Evolutionary conservation across 2,888 invertebrate species (phyloP).

Genomic region (Crepidodera aurea): DNA sequence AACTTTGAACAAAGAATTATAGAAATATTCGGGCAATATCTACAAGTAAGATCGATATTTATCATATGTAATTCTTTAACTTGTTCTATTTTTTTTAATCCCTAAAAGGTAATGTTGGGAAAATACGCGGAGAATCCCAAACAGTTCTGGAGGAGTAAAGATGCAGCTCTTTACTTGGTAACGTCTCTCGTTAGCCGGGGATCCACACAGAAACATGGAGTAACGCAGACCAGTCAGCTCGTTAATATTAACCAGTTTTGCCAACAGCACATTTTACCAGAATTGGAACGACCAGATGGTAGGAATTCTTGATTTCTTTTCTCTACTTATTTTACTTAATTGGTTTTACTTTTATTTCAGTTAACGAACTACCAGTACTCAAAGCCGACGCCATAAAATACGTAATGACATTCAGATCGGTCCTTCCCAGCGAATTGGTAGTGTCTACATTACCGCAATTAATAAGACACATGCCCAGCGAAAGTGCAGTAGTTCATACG

Average conservation of each 20-base stretch:
- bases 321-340: too few relatives aligned
- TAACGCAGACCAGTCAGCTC: conserved; percentile 88
- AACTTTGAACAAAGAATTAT: conserved; percentile 90
- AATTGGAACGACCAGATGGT: conserved; percentile 80
- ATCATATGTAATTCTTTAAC: too few relatives aligned
- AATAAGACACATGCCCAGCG: conserved; percentile 77
- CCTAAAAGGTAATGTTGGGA: conserved; percentile 76
- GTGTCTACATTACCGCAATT: conserved; percentile 79
- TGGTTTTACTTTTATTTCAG: conserved; percentile 66
- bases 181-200: conserved; percentile 93
- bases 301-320: conserved; percentile 41
- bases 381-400: conserved; percentile 98
- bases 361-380: conserved; percentile 86
- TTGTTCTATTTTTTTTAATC: not conserved
- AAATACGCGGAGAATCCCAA: conserved; percentile 80
- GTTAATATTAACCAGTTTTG: conserved; percentile 92
- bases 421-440: conserved; percentile 83
- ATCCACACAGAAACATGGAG: conserved; percentile 87
- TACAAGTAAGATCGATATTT: conserved; percentile 76
- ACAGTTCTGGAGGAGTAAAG: conserved; percentile 91
- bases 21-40: conserved; percentile 86
- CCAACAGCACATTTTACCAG: conserved; percentile 84
- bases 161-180: conserved; percentile 95
- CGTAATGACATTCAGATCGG: conserved; percentile 92
- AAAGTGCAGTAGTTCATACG: conserved; percentile 89